phyloP scores from a whole-genome alignment of 1,140 invertebrate species.

The Drosophila pseudoananassae region DNA sequence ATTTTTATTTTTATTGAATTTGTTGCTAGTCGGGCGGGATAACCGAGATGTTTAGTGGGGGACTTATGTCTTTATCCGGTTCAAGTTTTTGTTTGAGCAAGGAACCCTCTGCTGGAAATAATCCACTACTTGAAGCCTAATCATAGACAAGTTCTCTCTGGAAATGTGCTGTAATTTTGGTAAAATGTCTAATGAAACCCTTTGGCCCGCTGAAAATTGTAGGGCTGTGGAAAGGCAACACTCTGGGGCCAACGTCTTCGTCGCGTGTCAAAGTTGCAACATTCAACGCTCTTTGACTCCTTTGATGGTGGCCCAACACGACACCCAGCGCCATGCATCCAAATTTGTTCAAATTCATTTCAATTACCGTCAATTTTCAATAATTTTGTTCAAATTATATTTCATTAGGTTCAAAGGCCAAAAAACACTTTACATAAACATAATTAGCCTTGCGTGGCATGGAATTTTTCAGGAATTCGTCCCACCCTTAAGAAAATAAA shows the following conservation, averaged over 20 bases:
- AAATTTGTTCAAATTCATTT: conserved; percentile 81
- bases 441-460: conserved; percentile 45
- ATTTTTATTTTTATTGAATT: conserved; percentile 74
- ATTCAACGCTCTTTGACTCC: conserved; percentile 64
- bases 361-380: conserved; percentile 81
- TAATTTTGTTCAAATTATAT: conserved; percentile 79
- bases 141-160: conserved; percentile 35
- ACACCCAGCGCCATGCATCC: conserved; percentile 61
- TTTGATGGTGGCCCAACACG: conserved; percentile 68
- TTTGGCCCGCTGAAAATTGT: conserved; percentile 55
- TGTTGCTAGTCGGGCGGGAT: conserved; percentile 24
- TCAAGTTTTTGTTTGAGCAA: conserved; percentile 5
- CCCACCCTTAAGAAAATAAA: background rate
- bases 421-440: conserved; percentile 47
- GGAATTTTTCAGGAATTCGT: background rate
- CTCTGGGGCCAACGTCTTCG: conserved; percentile 15
- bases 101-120: conserved; percentile 19
- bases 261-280: conserved; percentile 63
- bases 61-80: conserved; percentile 24
- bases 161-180: conserved; percentile 62
- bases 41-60: conserved; percentile 26
- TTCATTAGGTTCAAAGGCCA: conserved; percentile 50
- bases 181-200: conserved; percentile 69
- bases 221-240: conserved; percentile 6
- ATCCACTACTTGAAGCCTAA: conserved; percentile 51